Evolutionary conservation across 2,888 invertebrate species (phyloP), one percentile per base, ranked within the genome.

Genomic region (Drosophila testacea): DNA sequence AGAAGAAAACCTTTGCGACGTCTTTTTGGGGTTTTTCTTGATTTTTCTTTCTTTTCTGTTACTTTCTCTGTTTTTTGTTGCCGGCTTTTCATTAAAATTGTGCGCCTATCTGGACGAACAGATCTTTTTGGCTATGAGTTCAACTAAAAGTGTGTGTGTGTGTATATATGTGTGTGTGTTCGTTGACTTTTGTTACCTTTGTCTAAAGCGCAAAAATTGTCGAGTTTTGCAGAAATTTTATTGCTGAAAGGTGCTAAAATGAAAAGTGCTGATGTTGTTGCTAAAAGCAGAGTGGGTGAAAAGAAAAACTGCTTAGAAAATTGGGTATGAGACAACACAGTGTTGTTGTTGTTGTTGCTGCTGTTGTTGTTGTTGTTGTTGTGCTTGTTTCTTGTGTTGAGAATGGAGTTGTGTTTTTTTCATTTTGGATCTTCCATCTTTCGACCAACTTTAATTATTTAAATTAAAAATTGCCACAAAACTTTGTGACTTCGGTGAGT

Each of bases 231-330:
- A 88, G 65, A 83, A 84, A 88, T 84, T 84, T 84, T 84, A 84
- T 84, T 84, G 83, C 83, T 84, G 83, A 84, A 84, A 84, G 83
- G 83, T 84, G 83, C 83, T 84, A 88, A 84, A 84, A 84, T 77
- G 85, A 87, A 84, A 84, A 89, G 84, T 84, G 89, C 83, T 88
- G 83, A 84, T 83, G 83, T 62, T 69, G 73, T 50, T 63, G 61
- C 50, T 22, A 22, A 22, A 7, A 51, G 50, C 32, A 30, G 30
- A 7, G 7, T 30, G 30, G 30, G 30, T 6, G 30, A 7, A 30
- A 7, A 30, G 30, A 7, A 30, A 30, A 54, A 16, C 28, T 30
- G 41, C 55, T 27, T 38, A 30, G 11, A 10, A 51, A 47, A 39
- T 48, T 44, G 36, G 61, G 11, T 48, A 27, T 34, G 60, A 22